Evolutionary conservation across 2,113 vertebrate species (phyloP).

Genomic region (Mobula birostris): DNA sequence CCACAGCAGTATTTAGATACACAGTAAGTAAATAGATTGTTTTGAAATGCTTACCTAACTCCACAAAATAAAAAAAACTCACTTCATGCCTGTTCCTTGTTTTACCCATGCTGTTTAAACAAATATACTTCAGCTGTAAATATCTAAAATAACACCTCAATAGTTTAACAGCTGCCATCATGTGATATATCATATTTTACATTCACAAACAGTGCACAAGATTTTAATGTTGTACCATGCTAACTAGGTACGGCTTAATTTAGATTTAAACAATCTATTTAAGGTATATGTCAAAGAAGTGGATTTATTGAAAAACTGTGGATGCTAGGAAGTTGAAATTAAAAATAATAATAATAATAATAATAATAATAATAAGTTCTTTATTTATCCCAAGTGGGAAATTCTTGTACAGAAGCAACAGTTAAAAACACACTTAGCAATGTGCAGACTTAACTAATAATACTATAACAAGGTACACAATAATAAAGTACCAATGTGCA

Average conservation of each 20-base stretch:
- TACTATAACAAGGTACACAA: too few species aligned
- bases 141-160: neutral
- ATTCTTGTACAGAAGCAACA: too few species aligned
- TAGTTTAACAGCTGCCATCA: neutral
- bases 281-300: neutral
- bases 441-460: too few species aligned
- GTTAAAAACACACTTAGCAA: too few species aligned
- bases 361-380: too few species aligned
- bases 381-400: too few species aligned
- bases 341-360: too few species aligned
- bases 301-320: too few species aligned
- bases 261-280: neutral
- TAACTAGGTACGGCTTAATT: neutral
- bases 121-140: neutral
- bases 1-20: neutral
- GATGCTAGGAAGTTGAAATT: too few species aligned
- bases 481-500: too few species aligned
- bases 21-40: neutral
- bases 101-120: neutral
- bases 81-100: neutral
- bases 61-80: neutral
- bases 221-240: neutral
- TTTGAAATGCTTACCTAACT: neutral
- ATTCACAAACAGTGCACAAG: neutral
- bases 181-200: neutral